Base-by-base conservation (phyloP, 2,113 vertebrate genomes). In the Kryptolebias marmoratus region DNA sequence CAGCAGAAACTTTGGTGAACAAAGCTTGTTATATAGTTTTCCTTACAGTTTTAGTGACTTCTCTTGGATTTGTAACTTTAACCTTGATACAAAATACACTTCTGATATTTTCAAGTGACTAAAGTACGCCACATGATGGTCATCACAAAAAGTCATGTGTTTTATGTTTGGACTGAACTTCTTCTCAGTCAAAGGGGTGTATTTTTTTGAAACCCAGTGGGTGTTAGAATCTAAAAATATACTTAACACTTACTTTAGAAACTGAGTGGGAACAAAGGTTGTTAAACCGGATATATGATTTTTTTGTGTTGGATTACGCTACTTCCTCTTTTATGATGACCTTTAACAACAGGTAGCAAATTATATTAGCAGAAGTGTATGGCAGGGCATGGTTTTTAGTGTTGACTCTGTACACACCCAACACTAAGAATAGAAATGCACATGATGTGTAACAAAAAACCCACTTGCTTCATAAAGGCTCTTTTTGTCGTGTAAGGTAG, bases 221-320 rank as follows among this genome's bases (percentile, higher is more conserved):
- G 18, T 1, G 4, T 56, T 49, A 27, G 7, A 30, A 52, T 5
- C 74, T 68, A 61, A 61, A 77, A 81, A 84, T 75, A 67, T 5
- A 57, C 44, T 2, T 67, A 50, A 57, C 75, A 49, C 28, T 16
- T 48, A 28, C 62, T 73, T 75, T 78, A 69, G 60, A 87, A 78
- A 67, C 32, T 3, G 2, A 50, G 63, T 30, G 59, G 22, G 14
- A 57, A 18, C 63, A 59, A 45, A 68, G 32, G 45, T 68, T 77
- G 28, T 82, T 74, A 84, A 89, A 87, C 30, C 10, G 11, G 18
- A 4, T 48, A 6, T 11, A 14, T 67, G 49, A 75, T 87, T 88
- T 80, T 88, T 80, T 77, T 78, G 64, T 60, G 15, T 42, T 11
- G 22, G 59, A 11, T 50, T 28, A 5, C 28, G 13, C 47, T n/a